A percentile compares a stretch with the other conserved stretches of the same genome.
Conservation (phyloP, 2,797 vertebrate genomes). For the Hypotaenidia okinawae region DNA sequence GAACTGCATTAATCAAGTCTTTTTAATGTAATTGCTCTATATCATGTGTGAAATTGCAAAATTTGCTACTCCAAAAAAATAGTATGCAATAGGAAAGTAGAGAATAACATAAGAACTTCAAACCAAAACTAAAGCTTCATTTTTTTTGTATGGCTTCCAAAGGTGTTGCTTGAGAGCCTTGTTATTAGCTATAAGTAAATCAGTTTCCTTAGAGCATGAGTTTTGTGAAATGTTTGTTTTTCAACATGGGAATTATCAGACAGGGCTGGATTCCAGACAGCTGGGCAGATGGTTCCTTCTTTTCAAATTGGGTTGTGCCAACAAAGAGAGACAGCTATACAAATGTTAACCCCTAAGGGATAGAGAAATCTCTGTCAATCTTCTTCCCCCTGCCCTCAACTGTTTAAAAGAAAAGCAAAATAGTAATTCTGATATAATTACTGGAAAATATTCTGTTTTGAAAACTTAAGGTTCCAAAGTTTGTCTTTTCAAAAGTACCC, state of each 20-base stretch:
- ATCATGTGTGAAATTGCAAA: not conserved
- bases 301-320: slow-evolving; percentile 65
- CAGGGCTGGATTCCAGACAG: slow-evolving; percentile 62
- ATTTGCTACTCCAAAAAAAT: not conserved
- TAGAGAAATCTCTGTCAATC: not conserved
- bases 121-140: not conserved
- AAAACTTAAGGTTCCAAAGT: not conserved
- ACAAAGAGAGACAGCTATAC: slow-evolving; percentile 60
- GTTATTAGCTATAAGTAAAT: not conserved
- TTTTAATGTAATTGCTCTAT: not conserved
- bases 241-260: slow-evolving; percentile 46
- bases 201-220: not conserved
- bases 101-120: not conserved
- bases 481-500: not conserved
- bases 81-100: not conserved
- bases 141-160: not conserved
- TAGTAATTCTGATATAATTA: not conserved
- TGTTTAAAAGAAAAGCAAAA: not conserved
- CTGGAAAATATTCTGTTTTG: not conserved
- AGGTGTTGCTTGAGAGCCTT: not conserved
- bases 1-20: not conserved
- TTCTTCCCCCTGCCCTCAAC: not conserved
- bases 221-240: slow-evolving; percentile 55
- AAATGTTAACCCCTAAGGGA: slow-evolving; percentile 68
- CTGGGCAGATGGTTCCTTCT: slow-evolving; percentile 73